phyloP scores from a whole-genome alignment of 2,888 invertebrate genomes.

The Pandemis heparana region DNA sequence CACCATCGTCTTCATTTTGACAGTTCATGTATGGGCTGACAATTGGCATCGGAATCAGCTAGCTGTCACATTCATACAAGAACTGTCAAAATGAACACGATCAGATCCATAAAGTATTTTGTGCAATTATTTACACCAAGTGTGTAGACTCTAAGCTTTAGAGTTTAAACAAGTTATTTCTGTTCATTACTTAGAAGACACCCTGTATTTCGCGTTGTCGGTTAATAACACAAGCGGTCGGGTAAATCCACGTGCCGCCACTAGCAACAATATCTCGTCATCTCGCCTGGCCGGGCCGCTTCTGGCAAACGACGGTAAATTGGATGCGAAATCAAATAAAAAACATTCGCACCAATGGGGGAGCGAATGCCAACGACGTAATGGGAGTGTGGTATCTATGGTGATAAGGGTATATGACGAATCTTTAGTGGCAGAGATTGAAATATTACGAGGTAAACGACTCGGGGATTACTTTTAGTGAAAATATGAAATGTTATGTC shows the following conservation, averaged over 20 bases:
- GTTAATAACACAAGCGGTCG: conserved; percentile 2
- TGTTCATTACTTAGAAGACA: too few species aligned
- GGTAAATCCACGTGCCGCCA: conserved; percentile 33
- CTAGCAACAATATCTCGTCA: conserved; percentile 48
- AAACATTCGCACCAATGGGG: conserved; percentile 66
- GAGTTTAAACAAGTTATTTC: too few species aligned
- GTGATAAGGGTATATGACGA: conserved; percentile 44
- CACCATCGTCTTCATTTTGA: too few species aligned
- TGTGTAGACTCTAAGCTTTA: too few species aligned
- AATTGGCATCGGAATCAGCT: too few species aligned
- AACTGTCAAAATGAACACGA: too few species aligned
- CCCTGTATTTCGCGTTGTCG: not conserved
- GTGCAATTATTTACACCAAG: too few species aligned
- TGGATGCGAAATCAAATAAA: conserved; percentile 83
- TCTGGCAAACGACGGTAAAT: conserved; percentile 73
- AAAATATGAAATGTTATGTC: not conserved
- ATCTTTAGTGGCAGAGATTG: conserved; percentile 37
- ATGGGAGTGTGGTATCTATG: conserved; percentile 52
- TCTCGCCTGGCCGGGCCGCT: conserved; percentile 63
- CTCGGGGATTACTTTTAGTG: not conserved
- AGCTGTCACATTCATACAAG: too few species aligned
- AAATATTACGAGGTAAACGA: conserved; percentile 18
- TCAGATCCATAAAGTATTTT: too few species aligned
- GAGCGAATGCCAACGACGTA: conserved; percentile 49
- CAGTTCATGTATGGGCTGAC: too few species aligned